Percentiles rank a stretch among this genome's conserved stretches.
phyloP scores from a whole-genome alignment of 2,113 vertebrate species.

The Montifringilla adamsi region DNA sequence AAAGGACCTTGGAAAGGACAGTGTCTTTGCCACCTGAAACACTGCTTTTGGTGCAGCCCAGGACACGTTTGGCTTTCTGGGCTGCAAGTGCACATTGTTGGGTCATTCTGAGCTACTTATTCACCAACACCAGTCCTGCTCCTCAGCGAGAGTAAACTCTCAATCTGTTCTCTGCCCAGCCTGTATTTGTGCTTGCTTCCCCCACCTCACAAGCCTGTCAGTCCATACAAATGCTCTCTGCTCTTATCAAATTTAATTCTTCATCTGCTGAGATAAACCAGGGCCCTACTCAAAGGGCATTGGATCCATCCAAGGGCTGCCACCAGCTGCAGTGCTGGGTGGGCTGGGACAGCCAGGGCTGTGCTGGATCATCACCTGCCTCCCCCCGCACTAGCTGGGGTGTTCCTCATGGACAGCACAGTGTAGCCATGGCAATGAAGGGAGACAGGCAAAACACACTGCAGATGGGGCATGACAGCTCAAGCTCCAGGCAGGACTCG shows the following conservation, averaged over 20 bases:
- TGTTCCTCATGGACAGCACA: accelerated
- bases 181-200: not conserved
- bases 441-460: not conserved
- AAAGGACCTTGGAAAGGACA: not conserved
- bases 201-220: not conserved
- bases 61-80: not conserved
- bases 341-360: not conserved
- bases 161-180: not conserved
- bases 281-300: not conserved
- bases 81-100: not conserved
- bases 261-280: not conserved
- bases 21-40: not conserved
- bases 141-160: not conserved
- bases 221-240: not conserved
- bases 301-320: not conserved
- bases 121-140: not conserved
- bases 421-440: not conserved
- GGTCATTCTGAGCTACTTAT: not conserved
- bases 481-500: not conserved
- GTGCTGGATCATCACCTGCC: not conserved
- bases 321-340: not conserved
- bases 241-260: not conserved
- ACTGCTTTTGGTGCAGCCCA: not conserved
- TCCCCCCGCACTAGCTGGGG: not conserved
- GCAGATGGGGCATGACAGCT: not conserved